A percentile compares a stretch with the other conserved stretches of the same genome.
These are phyloP conservation scores for Diadophis punctatus DNA, from an alignment of 2,113 vertebrate genomes.

Conservation along the genomic window DNA sequence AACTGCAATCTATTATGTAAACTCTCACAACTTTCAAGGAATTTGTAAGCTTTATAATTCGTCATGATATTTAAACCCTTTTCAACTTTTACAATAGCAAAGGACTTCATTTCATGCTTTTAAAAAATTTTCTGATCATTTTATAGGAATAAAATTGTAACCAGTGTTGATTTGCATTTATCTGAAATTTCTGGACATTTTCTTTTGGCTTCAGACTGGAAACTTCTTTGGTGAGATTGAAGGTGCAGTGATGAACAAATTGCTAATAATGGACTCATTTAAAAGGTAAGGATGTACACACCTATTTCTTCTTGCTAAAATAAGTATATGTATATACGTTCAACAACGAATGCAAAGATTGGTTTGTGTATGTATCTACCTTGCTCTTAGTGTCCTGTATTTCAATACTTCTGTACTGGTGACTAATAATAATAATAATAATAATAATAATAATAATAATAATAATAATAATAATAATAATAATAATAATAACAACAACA, in stretches of 20 bases:
- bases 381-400: not conserved
- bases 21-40: conserved; percentile 40
- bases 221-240: conserved; percentile 95
- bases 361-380: conserved; percentile 24
- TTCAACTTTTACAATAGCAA: conserved; percentile 39
- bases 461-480: too few relatives aligned
- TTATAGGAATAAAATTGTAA: conserved; percentile 54
- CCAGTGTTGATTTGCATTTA: conserved; percentile 24
- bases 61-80: conserved; percentile 22
- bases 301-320: conserved; percentile 33
- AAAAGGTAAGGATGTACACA: conserved; percentile 82
- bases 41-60: conserved; percentile 28
- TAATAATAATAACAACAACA: too few relatives aligned
- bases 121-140: conserved; percentile 57
- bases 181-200: conserved; percentile 29
- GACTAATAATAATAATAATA: too few relatives aligned
- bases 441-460: too few relatives aligned
- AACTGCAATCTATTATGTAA: conserved; percentile 28
- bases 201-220: conserved; percentile 81
- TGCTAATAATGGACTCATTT: conserved; percentile 95
- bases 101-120: conserved; percentile 41
- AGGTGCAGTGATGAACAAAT: conserved; percentile 96
- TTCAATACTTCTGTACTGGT: not conserved
- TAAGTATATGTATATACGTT: conserved; percentile 3
- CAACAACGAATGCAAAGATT: conserved; percentile 34